Evolutionary conservation across 2,888 invertebrate species (phyloP).

Genomic region (Ischnura elegans): DNA sequence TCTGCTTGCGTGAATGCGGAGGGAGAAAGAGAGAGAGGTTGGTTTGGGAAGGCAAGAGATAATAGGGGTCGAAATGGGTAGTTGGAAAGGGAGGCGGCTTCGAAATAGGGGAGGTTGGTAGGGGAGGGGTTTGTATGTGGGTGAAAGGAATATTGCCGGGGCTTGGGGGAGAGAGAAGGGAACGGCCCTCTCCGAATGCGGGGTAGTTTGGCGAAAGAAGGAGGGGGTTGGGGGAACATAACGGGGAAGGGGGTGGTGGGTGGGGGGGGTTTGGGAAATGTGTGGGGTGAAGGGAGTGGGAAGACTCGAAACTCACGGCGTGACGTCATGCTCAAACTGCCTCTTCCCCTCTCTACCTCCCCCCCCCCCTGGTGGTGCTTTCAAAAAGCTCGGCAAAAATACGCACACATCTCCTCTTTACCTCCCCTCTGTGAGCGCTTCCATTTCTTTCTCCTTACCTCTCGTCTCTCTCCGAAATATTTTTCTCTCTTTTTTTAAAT

Average conservation of each 20-base stretch:
- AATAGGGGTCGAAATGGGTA: slow-evolving; percentile 43
- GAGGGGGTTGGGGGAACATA: neutral
- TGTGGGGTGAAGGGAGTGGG: neutral
- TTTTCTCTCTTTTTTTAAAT: neutral
- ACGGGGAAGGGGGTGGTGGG: neutral
- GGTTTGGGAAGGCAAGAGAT: slow-evolving; percentile 42
- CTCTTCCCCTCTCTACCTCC: neutral
- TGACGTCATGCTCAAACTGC: slow-evolving; percentile 44
- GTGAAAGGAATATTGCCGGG: neutral
- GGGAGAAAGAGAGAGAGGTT: slow-evolving; percentile 15
- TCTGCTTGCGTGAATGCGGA: neutral
- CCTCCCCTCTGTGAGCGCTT: neutral
- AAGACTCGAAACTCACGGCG: slow-evolving; percentile 46
- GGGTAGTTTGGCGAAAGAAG: slow-evolving; percentile 28
- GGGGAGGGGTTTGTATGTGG: neutral
- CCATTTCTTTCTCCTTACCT: slow-evolving; percentile 15
- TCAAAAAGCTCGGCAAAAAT: slow-evolving; percentile 29
- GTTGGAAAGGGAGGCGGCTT: neutral
- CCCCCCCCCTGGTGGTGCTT: slow-evolving; percentile 42
- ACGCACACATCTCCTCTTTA: neutral
- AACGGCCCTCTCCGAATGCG: neutral
- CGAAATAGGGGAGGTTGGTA: neutral
- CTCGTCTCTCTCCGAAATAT: no score
- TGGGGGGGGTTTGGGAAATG: neutral
- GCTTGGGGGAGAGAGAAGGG: neutral